Percentiles rank a stretch among this genome's conserved stretches.
These are phyloP conservation scores for Pristionchus japonicus DNA, from an alignment of 2,888 invertebrate genomes.

Conservation along the genomic window DNA sequence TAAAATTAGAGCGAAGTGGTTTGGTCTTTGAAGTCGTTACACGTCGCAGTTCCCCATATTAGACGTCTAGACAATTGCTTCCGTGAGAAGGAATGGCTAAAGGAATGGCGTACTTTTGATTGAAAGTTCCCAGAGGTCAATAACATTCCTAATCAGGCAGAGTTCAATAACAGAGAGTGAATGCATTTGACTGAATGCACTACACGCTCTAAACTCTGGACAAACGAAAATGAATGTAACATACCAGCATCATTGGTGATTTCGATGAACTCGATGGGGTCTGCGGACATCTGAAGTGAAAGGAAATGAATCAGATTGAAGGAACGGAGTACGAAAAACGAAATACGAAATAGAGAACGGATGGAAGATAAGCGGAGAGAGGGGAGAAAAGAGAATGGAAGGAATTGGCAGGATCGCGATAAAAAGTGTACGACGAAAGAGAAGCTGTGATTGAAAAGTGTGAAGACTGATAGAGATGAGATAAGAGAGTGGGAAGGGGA, in stretches of 20 bases:
- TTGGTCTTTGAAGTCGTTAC: no score
- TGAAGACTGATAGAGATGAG: not conserved
- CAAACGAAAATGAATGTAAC: conserved; percentile 39
- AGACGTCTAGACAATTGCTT: no score
- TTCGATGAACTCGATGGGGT: conserved; percentile 53
- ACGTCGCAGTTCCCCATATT: no score
- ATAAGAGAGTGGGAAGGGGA: not conserved
- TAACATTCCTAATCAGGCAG: not conserved
- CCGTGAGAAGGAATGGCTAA: no score
- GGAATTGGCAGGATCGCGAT: not conserved
- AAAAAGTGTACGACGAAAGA: not conserved
- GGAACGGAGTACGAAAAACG: no score
- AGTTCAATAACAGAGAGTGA: not conserved
- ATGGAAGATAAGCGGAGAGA: not conserved
- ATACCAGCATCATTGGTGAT: conserved; percentile 57
- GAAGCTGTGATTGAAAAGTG: not conserved
- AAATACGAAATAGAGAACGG: not conserved
- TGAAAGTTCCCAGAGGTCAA: not conserved
- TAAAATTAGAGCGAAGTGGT: no score
- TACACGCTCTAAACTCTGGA: no score
- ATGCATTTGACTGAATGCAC: not conserved
- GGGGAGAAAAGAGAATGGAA: not conserved
- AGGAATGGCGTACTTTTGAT: not conserved
- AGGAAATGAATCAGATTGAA: not conserved
- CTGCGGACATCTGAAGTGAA: conserved; percentile 3